Conservation (phyloP, 2,888 invertebrate genomes). For the Epistrophe grossulariae region DNA sequence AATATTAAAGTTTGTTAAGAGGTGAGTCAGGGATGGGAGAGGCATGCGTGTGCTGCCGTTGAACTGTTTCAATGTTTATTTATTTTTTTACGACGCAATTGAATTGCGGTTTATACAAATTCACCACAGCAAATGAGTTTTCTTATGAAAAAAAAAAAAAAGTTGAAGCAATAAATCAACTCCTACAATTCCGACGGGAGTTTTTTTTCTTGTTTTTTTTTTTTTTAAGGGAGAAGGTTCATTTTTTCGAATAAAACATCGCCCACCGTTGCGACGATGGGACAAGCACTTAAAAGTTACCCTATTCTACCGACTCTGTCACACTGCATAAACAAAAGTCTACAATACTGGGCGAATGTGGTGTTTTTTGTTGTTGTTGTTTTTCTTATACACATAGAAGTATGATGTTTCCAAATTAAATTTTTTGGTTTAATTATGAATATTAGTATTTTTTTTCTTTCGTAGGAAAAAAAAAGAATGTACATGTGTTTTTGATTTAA, state of each 20-base stretch:
- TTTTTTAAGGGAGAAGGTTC: neutral
- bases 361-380: neutral
- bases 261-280: neutral
- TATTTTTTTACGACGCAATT: constrained; percentile 17
- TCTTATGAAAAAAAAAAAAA: neutral
- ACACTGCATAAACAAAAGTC: neutral
- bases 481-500: neutral
- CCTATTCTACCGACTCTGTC: neutral
- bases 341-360: neutral
- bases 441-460: neutral
- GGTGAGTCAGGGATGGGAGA: neutral
- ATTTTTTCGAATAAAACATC: constrained; percentile 19
- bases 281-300: constrained; percentile 16
- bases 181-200: constrained; percentile 6
- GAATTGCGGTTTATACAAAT: constrained; percentile 5
- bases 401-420: constrained; percentile 2
- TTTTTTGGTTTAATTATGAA: constrained; percentile 11
- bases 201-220: neutral
- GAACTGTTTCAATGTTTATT: constrained; percentile 20
- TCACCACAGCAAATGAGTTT: neutral
- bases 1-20: neutral
- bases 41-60: neutral
- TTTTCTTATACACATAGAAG: neutral
- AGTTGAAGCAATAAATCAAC: constrained; percentile 16
- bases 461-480: too few relatives aligned